Evolutionary conservation across 2,113 vertebrate genomes (phyloP).

Genomic region (Anhinga rufa): DNA sequence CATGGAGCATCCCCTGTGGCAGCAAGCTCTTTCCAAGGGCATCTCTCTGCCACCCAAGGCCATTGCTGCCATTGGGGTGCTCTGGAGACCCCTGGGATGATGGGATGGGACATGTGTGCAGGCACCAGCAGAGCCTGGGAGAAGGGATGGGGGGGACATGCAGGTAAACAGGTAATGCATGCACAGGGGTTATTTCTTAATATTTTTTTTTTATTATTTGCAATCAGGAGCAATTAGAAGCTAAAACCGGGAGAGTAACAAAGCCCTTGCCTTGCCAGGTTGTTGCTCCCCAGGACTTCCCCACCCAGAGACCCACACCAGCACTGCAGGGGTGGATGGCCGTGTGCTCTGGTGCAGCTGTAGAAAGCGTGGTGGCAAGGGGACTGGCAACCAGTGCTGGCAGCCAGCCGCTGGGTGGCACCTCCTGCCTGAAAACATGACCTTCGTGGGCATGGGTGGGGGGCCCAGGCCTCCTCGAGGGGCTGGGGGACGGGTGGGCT

Average conservation of each 20-base stretch:
- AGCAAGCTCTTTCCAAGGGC: not conserved
- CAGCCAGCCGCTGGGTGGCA: not conserved
- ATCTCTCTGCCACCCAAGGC: not conserved
- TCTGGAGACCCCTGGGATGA: not conserved
- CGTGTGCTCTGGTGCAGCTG: not conserved
- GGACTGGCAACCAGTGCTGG: not conserved
- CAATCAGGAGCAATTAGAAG: not conserved
- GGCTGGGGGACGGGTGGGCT: rapidly evolving
- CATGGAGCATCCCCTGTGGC: not conserved
- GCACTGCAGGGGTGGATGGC: rapidly evolving
- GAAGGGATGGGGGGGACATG: rapidly evolving
- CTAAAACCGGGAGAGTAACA: not conserved
- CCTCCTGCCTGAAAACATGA: not conserved
- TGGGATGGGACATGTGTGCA: not conserved
- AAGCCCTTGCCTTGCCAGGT: not conserved
- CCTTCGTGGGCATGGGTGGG: not conserved
- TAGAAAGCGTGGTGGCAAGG: not conserved
- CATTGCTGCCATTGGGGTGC: not conserved
- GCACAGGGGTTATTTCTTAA: not conserved
- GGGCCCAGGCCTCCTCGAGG: not conserved
- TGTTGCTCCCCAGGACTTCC: not conserved
- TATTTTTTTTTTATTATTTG: not conserved
- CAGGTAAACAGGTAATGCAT: not conserved
- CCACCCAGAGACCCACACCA: not conserved
- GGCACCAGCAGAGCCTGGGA: not conserved